phyloP scores from a whole-genome alignment of 1,140 invertebrate genomes.

The Camponotus floridanus region DNA sequence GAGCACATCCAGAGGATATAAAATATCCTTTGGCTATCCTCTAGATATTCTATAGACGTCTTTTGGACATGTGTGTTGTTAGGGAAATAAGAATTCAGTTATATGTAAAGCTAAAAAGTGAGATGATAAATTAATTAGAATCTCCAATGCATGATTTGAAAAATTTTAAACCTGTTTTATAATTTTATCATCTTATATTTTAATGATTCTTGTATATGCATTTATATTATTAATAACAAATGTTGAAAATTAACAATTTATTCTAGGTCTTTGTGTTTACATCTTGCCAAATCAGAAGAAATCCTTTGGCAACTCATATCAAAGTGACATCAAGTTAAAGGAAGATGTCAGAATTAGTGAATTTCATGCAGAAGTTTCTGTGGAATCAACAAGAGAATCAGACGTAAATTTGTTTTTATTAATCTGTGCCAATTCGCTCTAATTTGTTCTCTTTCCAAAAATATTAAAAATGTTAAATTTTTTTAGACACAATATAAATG shows the following conservation, averaged over 20 bases:
- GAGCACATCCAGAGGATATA: too few species aligned
- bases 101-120: too few species aligned
- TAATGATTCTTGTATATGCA: background rate
- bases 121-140: too few species aligned
- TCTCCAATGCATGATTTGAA: too few species aligned
- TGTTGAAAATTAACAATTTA: background rate
- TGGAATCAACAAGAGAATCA: background rate
- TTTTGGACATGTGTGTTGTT: too few species aligned
- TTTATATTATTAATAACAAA: background rate
- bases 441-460: background rate
- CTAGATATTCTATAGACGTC: too few species aligned
- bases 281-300: slow-evolving; percentile 22
- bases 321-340: slow-evolving; percentile 7
- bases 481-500: slow-evolving; percentile 36
- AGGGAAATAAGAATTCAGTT: too few species aligned
- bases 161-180: background rate
- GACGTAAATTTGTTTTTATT: slow-evolving; percentile 7
- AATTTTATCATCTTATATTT: background rate
- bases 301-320: slow-evolving; percentile 10
- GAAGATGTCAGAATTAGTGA: slow-evolving; percentile 7
- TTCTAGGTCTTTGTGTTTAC: slow-evolving; percentile 13
- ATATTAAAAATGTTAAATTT: background rate
- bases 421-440: background rate
- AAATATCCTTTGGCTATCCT: too few species aligned
- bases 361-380: slow-evolving; percentile 17